Conservation (phyloP, 2,113 vertebrate species). For the Columba livia region DNA sequence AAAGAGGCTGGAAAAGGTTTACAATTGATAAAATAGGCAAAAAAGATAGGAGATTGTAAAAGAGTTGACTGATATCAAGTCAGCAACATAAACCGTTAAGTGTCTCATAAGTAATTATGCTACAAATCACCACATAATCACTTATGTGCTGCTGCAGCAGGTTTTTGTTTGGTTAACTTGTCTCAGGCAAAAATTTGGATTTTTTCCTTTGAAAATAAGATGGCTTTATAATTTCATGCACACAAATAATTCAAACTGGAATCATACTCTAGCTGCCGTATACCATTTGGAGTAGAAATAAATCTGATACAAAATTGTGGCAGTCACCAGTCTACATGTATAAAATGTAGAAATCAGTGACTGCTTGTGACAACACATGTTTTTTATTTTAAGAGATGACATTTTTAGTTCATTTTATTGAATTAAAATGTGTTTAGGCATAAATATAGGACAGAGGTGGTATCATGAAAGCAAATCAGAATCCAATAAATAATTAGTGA, state of each 20-base stretch:
- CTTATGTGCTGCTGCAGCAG: not conserved
- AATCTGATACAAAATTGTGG: not conserved
- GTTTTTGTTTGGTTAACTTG: not conserved
- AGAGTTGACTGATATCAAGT: not conserved
- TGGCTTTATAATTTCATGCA: not conserved
- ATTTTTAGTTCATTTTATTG: not conserved
- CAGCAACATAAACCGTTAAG: not conserved
- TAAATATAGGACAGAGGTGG: not conserved
- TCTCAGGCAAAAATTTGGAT: not conserved
- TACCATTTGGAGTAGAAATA: not conserved
- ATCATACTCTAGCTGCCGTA: not conserved
- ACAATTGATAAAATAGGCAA: not conserved
- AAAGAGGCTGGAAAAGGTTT: not conserved
- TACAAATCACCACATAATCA: slow-evolving; percentile 24
- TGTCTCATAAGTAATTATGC: not conserved
- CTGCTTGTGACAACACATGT: not conserved
- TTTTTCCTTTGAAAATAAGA: not conserved
- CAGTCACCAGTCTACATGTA: not conserved
- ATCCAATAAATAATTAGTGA: not conserved
- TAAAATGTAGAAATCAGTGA: not conserved
- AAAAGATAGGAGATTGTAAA: not conserved
- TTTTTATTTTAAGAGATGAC: not conserved
- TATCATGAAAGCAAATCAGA: not conserved
- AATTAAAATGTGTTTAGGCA: not conserved
- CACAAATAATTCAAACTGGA: not conserved